Conservation (phyloP, 2,113 vertebrate species). For the Gobiocypris rarus region DNA sequence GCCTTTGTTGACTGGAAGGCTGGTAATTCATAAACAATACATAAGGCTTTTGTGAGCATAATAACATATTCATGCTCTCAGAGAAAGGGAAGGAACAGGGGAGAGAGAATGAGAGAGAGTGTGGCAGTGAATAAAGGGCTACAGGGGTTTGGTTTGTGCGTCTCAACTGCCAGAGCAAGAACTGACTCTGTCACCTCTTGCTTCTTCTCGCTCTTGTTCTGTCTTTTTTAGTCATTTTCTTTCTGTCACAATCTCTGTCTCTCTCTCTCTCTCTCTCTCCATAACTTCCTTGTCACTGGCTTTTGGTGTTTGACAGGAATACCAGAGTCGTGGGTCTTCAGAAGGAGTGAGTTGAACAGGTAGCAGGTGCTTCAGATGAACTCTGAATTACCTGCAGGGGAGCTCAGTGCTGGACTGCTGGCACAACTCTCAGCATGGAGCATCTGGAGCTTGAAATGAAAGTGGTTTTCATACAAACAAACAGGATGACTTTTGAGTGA, state of each 20-base stretch:
- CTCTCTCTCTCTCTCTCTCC: not conserved
- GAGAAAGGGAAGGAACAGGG: slow-evolving; percentile 19
- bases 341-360: not conserved
- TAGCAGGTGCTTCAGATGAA: not conserved
- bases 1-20: slow-evolving; percentile 97
- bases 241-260: not conserved
- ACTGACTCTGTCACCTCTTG: not conserved
- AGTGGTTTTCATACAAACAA: not conserved
- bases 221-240: not conserved
- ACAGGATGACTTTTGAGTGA: not conserved
- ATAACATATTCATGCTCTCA: slow-evolving; percentile 99
- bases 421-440: not conserved
- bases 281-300: not conserved
- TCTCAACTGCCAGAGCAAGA: slow-evolving; percentile 30
- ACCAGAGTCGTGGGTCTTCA: not conserved
- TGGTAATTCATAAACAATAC: slow-evolving; percentile 99
- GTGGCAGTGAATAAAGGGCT: slow-evolving; percentile 24
- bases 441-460: not conserved
- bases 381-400: slow-evolving; percentile 14
- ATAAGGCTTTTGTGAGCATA: slow-evolving; percentile 94
- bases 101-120: slow-evolving; percentile 16
- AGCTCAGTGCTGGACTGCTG: not conserved
- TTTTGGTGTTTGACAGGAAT: not conserved
- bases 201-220: not conserved
- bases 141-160: slow-evolving; percentile 25